These are phyloP conservation scores for Arenaria interpres DNA, from an alignment of 2,113 vertebrate species.

Conservation along the genomic window DNA sequence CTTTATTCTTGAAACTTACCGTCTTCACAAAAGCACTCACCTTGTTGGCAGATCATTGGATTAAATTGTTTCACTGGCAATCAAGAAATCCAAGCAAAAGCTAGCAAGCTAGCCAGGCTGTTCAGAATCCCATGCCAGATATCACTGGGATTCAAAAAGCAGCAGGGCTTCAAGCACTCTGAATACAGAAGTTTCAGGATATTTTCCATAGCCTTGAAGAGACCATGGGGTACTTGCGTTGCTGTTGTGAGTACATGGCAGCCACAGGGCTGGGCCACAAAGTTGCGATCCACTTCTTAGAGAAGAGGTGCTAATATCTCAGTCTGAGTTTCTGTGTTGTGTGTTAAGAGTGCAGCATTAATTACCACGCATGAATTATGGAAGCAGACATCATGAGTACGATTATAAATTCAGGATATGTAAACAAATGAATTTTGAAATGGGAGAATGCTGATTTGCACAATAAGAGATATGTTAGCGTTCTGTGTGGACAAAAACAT, in stretches of 20 bases:
- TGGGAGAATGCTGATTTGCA: neutral
- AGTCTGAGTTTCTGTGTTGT: neutral
- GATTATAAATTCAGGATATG: neutral
- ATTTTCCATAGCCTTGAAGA: neutral
- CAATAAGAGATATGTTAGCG: accelerated
- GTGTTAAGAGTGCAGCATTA: neutral
- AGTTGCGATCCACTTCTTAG: neutral
- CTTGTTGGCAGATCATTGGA: neutral
- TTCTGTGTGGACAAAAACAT: neutral
- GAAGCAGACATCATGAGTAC: neutral
- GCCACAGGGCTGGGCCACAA: neutral
- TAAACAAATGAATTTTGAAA: neutral
- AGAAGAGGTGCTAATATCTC: neutral
- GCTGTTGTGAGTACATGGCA: neutral
- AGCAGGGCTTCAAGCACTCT: neutral
- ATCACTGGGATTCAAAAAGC: neutral
- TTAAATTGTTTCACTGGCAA: neutral
- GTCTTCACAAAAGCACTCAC: neutral
- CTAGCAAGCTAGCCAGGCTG: neutral
- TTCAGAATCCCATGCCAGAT: neutral
- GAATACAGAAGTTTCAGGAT: neutral
- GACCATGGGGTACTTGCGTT: neutral
- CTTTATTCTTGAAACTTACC: neutral
- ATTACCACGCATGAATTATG: neutral
- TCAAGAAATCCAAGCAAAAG: neutral